Percentiles rank a stretch among this genome's conserved stretches.
These are phyloP conservation scores for Acestrorhynchus altus DNA, from an alignment of 2,797 vertebrate genomes.

Conservation along the genomic window DNA sequence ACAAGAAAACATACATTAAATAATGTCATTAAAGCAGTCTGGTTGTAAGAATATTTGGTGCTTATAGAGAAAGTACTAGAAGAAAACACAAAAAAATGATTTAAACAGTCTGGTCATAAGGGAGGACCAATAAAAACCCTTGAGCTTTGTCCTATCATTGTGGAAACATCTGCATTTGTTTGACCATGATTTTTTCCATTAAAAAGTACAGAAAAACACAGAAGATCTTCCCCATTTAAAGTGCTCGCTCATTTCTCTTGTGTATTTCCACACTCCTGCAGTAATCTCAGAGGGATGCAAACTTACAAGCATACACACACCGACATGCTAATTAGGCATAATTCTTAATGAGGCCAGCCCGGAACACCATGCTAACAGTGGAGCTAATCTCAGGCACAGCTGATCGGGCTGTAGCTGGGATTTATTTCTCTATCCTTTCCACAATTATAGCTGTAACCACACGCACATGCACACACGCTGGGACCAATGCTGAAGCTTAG, in stretches of 20 bases:
- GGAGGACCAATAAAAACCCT: no score
- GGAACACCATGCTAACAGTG: slow-evolving; percentile 6
- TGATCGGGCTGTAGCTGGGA: background rate
- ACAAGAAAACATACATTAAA: background rate
- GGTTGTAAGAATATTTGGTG: no score
- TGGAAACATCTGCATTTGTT: background rate
- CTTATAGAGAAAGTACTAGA: no score
- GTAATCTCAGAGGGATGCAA: background rate
- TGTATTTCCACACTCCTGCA: background rate
- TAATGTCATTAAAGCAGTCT: background rate
- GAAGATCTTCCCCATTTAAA: background rate
- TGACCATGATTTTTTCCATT: background rate
- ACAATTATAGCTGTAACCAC: slow-evolving; percentile 23
- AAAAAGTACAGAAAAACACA: background rate
- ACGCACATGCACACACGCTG: background rate
- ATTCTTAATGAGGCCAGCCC: slow-evolving; percentile 4
- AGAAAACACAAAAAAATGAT: background rate
- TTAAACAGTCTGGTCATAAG: no score
- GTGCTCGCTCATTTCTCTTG: background rate
- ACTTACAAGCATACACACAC: background rate
- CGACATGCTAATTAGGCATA: slow-evolving; percentile 27
- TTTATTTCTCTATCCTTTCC: slow-evolving; percentile 3
- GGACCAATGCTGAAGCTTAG: background rate
- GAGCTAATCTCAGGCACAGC: slow-evolving; percentile 8
- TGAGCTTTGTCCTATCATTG: no score